Percentiles rank a stretch among this genome's conserved stretches.
Evolutionary conservation across 2,113 vertebrate species (phyloP).

Genomic region (Trogon melanurus): DNA sequence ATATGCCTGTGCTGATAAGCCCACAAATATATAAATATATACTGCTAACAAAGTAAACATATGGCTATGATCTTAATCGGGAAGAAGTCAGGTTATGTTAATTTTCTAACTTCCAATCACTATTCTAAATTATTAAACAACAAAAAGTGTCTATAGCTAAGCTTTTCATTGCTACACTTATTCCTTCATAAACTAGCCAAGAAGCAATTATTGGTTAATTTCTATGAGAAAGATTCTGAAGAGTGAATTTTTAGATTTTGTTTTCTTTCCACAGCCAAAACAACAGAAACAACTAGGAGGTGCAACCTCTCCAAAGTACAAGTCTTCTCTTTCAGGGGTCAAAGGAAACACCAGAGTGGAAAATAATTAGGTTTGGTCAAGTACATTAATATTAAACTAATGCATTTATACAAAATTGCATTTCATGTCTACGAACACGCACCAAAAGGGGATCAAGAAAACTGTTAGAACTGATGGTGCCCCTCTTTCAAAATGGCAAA

Average conservation of each 20-base stretch:
- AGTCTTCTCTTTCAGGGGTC: not conserved
- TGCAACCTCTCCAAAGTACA: not conserved
- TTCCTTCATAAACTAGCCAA: slow-evolving; percentile 3
- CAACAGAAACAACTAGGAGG: not conserved
- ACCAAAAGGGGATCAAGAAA: not conserved
- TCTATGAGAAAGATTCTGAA: not conserved
- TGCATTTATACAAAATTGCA: not conserved
- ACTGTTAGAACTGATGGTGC: not conserved
- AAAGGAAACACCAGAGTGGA: not conserved
- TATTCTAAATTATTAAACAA: not conserved
- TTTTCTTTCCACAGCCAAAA: not conserved
- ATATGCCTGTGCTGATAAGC: not conserved
- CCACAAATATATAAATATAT: not conserved
- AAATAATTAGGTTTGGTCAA: not conserved
- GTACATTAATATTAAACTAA: not conserved
- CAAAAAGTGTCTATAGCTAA: not conserved
- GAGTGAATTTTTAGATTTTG: not conserved
- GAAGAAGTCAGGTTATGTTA: not conserved
- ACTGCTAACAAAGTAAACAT: not conserved
- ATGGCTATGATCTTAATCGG: not conserved
- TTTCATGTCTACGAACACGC: not conserved
- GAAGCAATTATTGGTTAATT: slow-evolving; percentile 9
- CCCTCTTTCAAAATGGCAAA: not conserved
- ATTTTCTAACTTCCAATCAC: slow-evolving; percentile 37
- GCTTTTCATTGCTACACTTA: not conserved